Conservation (phyloP, 2,797 vertebrate species). For the Acipenser transmontanus region DNA sequence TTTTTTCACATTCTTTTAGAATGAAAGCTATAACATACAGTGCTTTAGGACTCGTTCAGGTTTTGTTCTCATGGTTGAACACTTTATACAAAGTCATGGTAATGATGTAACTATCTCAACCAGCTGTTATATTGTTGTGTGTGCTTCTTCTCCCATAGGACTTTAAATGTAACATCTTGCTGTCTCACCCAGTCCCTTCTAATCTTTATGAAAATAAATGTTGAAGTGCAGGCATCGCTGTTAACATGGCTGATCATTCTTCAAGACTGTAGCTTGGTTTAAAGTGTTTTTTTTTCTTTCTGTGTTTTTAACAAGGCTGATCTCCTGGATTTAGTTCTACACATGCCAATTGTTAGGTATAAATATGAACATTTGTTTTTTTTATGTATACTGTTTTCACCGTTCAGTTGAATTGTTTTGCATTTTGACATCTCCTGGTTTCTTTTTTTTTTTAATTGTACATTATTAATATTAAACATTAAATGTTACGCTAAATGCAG, state of each 20-base stretch:
- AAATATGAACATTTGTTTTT: constrained; percentile 28
- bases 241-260: constrained; percentile 14
- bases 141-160: too few species aligned
- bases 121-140: too few species aligned
- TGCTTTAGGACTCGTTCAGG: too few species aligned
- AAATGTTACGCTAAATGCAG: constrained; percentile 18
- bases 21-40: too few species aligned
- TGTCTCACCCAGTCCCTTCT: too few species aligned
- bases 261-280: constrained; percentile 26
- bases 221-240: neutral
- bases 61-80: too few species aligned
- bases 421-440: constrained; percentile 43
- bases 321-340: constrained; percentile 15
- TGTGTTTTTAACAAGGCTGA: neutral
- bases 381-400: constrained; percentile 49
- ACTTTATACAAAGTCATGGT: too few species aligned
- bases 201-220: too few species aligned
- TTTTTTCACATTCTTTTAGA: too few species aligned
- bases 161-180: too few species aligned
- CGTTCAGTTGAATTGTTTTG: constrained; percentile 28
- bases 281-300: neutral
- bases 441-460: constrained; percentile 57
- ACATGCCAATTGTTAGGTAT: constrained; percentile 23
- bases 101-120: too few species aligned
- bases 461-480: constrained; percentile 66